These are phyloP conservation scores for Heptranchias perlo DNA, from an alignment of 2,113 vertebrate genomes.

Conservation along the genomic window DNA sequence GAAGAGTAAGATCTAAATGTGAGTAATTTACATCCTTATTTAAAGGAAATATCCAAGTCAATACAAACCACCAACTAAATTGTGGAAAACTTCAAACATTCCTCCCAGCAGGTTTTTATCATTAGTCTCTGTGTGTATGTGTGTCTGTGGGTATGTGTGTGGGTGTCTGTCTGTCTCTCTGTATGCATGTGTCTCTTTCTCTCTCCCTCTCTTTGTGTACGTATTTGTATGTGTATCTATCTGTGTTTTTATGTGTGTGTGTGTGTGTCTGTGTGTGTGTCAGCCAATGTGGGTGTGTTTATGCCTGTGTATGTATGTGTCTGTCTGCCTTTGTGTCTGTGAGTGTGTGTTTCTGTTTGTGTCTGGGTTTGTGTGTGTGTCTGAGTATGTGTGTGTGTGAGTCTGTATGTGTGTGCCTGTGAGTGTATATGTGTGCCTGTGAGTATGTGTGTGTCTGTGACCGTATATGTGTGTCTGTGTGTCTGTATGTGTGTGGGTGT, in stretches of 20 bases:
- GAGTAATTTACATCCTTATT: background rate
- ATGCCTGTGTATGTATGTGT: background rate
- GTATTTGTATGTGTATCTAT: background rate
- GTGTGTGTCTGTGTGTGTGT: background rate
- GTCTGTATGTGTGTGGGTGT: too few species aligned
- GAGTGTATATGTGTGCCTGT: background rate
- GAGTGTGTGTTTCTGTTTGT: background rate
- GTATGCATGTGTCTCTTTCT: background rate
- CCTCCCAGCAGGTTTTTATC: background rate
- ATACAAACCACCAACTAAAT: background rate
- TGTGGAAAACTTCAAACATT: background rate
- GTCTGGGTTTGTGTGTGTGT: background rate
- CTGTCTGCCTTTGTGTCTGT: background rate
- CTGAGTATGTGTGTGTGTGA: background rate
- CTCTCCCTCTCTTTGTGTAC: background rate
- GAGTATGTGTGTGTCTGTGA: background rate
- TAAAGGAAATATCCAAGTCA: background rate
- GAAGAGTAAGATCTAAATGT: background rate
- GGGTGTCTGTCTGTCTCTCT: background rate
- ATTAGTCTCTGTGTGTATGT: background rate
- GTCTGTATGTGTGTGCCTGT: background rate
- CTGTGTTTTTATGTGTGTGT: background rate
- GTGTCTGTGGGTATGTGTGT: background rate
- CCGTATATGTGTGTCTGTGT: background rate
- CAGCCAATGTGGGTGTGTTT: background rate